These are phyloP conservation scores for Drosophila kokeensis DNA, from an alignment of 2,888 invertebrate species.

Conservation along the genomic window DNA sequence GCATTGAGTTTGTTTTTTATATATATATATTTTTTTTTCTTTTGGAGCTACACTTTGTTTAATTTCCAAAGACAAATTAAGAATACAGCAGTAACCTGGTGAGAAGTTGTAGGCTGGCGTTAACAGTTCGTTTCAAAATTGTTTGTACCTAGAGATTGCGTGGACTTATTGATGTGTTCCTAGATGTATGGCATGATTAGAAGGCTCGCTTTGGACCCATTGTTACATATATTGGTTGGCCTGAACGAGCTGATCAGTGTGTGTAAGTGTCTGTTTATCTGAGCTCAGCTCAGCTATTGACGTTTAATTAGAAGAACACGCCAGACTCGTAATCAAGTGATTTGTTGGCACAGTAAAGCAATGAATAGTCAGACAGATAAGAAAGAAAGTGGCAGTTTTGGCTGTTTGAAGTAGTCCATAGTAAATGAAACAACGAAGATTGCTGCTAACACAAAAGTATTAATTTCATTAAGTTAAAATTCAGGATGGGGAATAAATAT, in stretches of 20 bases:
- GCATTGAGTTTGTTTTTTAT: conserved; percentile 41
- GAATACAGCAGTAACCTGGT: conserved; percentile 43
- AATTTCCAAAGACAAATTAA: conserved; percentile 54
- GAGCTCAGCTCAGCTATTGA: conserved; percentile 37
- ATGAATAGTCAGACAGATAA: conserved; percentile 41
- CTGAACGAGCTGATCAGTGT: conserved; percentile 31
- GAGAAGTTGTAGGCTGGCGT: conserved; percentile 74
- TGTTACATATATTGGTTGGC: conserved; percentile 34
- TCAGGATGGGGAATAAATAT: neutral
- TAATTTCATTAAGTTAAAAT: neutral
- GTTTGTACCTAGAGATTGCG: conserved; percentile 32
- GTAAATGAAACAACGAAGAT: neutral
- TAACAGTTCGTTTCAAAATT: conserved; percentile 59
- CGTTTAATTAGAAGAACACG: conserved; percentile 36
- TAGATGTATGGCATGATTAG: conserved; percentile 34
- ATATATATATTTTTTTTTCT: neutral
- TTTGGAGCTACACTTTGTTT: conserved; percentile 48
- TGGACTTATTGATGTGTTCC: conserved; percentile 19
- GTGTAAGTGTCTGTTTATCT: conserved; percentile 15
- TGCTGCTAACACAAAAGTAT: neutral
- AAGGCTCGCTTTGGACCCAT: conserved; percentile 13
- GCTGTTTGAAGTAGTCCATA: neutral
- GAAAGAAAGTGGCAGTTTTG: conserved; percentile 11
- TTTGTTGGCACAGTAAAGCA: conserved; percentile 38
- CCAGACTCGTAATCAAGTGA: conserved; percentile 30